Evolutionary conservation across 1,140 invertebrate genomes (phyloP), one percentile per base, ranked within the genome.

Genomic region (Listronotus bonariensis): DNA sequence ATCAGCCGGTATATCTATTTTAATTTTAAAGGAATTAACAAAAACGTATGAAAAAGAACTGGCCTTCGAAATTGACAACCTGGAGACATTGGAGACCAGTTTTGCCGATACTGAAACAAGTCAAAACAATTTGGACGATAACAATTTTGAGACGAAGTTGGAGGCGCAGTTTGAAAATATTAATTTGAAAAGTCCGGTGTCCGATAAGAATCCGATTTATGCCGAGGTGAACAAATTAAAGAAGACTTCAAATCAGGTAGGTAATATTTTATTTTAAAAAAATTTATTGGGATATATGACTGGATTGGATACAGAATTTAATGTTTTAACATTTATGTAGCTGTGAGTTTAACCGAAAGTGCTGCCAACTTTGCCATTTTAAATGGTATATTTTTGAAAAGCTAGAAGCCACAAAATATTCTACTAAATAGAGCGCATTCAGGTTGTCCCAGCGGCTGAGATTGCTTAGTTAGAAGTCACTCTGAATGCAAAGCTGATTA

Each of bases 191-290:
- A 72, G 72, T 49, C 72, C 73, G 9, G 67, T 49, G 17, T 72
- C 69, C 0, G 73, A 74, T n/a, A 72, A 68, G 14, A 66, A 72
- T 17, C 74, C 76, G 0, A 77, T 78, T 45, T 78, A 78, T 54
- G 76, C 75, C 4, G 74, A 75, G 48, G 72, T 78, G 0, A 75
- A 76, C 11, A 78, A 78, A 51, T 42, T 55, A 32, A 67, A 49
- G 36, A 67, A 62, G 38, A 54, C 38, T 17, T 60, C 49, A 18
- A 65, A 65, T 46, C 63, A 65, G 49, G 61, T 63, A 55, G 18
- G 11, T 46, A 18, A n/a, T n/a, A 45, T 9, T 45, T 45, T 45
- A 45, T n/a, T n/a, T n/a, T n/a, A n/a, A n/a, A n/a, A n/a, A n/a
- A n/a, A n/a, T n/a, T n/a, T n/a, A n/a, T n/a, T n/a, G n/a, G n/a